A percentile compares a stretch with the other conserved stretches of the same genome.
Evolutionary conservation across 2,797 vertebrate species (phyloP).

Genomic region (Sebastes nivosus): DNA sequence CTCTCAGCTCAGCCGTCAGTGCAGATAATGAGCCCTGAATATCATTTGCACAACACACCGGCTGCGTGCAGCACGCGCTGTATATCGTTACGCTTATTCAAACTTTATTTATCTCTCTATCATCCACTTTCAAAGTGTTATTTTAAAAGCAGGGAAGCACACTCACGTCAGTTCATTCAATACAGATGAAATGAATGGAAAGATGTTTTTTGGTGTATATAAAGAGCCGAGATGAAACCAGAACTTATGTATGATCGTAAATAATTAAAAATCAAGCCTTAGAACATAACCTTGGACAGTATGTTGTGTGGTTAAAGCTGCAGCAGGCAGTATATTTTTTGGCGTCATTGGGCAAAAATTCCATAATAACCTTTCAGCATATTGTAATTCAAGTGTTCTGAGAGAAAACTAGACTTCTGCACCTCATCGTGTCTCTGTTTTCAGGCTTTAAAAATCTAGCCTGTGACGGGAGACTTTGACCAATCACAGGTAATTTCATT

Average conservation of each 20-base stretch:
- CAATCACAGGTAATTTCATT: too few species aligned
- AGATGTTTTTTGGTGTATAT: not conserved
- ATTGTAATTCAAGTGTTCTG: too few species aligned
- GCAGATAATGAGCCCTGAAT: conserved; percentile 61
- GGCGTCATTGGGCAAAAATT: too few species aligned
- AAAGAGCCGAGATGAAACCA: not conserved
- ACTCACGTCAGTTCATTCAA: not conserved
- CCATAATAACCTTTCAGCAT: too few species aligned
- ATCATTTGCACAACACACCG: conserved; percentile 33
- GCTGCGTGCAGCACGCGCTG: conserved; percentile 4
- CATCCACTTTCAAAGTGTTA: not conserved
- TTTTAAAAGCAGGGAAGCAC: too few species aligned
- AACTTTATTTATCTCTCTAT: conserved; percentile 10
- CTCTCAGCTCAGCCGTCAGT: conserved; percentile 27
- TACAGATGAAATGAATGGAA: not conserved
- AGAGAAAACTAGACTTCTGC: too few species aligned
- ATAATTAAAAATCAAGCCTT: not conserved
- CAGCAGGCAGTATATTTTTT: too few species aligned
- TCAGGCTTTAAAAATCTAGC: too few species aligned
- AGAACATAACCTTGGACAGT: not conserved
- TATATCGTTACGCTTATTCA: not conserved
- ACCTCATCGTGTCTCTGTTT: fast-evolving
- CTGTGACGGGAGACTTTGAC: too few species aligned
- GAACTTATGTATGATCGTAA: not conserved
- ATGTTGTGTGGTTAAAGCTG: not conserved